Percentiles rank a stretch among this genome's conserved stretches.
These are phyloP conservation scores for Zeus faber DNA, from an alignment of 2,113 vertebrate species.

Conservation along the genomic window DNA sequence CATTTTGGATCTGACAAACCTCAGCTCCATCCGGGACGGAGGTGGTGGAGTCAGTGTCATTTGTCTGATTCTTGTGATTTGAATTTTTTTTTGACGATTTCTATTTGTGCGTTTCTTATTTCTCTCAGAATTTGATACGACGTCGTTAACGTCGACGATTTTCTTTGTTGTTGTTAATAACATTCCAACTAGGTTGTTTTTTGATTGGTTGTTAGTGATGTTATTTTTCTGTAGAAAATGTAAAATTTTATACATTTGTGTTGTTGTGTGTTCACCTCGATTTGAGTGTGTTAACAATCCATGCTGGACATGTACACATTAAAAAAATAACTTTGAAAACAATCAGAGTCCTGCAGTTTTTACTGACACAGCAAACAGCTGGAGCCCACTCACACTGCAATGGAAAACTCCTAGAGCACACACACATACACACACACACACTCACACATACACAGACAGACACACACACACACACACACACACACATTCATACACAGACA, in stretches of 20 bases:
- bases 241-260: constrained; percentile 77
- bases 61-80: constrained; percentile 27
- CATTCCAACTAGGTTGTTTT: constrained; percentile 66
- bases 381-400: too few relatives aligned
- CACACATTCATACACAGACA: too few relatives aligned
- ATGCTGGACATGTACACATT: constrained; percentile 82
- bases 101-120: constrained; percentile 45
- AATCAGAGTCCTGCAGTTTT: too few relatives aligned
- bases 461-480: too few relatives aligned
- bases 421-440: constrained; percentile 11
- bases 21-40: too few relatives aligned
- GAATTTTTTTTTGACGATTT: constrained; percentile 48
- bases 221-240: constrained; percentile 63
- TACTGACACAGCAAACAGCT: too few relatives aligned
- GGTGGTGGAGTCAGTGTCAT: too few relatives aligned
- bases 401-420: constrained; percentile 1
- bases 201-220: constrained; percentile 43
- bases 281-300: constrained; percentile 79
- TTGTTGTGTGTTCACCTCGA: constrained; percentile 73
- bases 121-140: constrained; percentile 39
- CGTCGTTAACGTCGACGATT: constrained; percentile 12
- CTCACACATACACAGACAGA: too few relatives aligned
- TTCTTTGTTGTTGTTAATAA: constrained; percentile 62
- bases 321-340: constrained; percentile 65
- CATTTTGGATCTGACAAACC: too few relatives aligned